phyloP scores from a whole-genome alignment of 2,888 invertebrate species.

The Noctua comes region DNA sequence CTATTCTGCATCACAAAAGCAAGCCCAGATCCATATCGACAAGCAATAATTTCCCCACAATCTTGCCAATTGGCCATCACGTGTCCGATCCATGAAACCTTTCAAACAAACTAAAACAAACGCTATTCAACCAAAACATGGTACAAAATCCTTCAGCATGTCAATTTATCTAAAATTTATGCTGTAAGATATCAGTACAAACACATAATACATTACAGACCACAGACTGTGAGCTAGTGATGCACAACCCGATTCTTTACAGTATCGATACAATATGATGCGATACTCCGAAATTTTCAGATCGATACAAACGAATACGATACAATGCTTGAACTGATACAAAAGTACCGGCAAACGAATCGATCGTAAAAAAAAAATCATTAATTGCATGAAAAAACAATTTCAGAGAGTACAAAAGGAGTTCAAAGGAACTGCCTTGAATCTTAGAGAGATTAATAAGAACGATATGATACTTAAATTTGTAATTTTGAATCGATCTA shows the following conservation, averaged over 20 bases:
- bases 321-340: background rate
- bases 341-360: background rate
- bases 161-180: conserved; percentile 55
- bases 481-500: background rate
- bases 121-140: conserved; percentile 12
- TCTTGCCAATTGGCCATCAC: conserved; percentile 54
- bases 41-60: conserved; percentile 55
- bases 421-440: background rate
- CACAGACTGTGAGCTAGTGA: conserved; percentile 36
- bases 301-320: background rate
- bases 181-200: conserved; percentile 59
- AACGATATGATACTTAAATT: background rate
- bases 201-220: conserved; percentile 63
- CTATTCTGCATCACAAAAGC: background rate
- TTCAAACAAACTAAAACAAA: conserved; percentile 16
- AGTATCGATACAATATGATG: background rate
- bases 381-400: background rate
- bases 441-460: background rate
- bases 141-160: conserved; percentile 26
- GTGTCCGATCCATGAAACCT: conserved; percentile 25
- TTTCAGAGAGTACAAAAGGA: background rate
- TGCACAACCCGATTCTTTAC: no score
- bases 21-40: conserved; percentile 19
- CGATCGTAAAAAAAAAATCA: no score
- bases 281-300: background rate